Percentiles rank a stretch among this genome's conserved stretches.
Evolutionary conservation across 1,140 invertebrate species (phyloP).

Genomic region (Drosophila chauvacae): DNA sequence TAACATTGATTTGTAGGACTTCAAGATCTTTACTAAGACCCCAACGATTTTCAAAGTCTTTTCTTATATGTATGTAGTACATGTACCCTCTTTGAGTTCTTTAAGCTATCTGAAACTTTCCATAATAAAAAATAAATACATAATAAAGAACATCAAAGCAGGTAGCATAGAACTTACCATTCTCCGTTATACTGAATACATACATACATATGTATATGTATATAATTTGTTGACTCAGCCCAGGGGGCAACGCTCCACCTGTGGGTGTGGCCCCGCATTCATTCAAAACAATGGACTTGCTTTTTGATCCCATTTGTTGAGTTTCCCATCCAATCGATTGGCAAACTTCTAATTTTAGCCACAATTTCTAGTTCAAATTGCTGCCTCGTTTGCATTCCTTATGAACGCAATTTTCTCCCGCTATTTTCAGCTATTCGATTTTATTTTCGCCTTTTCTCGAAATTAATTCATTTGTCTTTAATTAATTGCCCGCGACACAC

Average conservation of each 20-base stretch:
- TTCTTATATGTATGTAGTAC: neutral
- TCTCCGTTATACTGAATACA: neutral
- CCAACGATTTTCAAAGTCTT: neutral
- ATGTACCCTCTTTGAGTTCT: neutral
- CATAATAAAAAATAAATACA: neutral
- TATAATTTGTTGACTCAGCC: neutral
- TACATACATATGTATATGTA: too few species aligned
- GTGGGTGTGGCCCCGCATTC: constrained; percentile 36
- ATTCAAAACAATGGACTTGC: constrained; percentile 26
- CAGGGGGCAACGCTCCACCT: constrained; percentile 18
- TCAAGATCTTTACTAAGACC: neutral
- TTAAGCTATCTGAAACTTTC: too few species aligned
- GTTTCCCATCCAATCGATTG: constrained; percentile 49
- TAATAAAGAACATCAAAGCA: neutral
- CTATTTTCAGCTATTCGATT: constrained; percentile 31
- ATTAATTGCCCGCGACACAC: constrained; percentile 71
- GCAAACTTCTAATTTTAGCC: constrained; percentile 64
- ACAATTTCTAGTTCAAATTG: constrained; percentile 74
- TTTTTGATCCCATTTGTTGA: constrained; percentile 37
- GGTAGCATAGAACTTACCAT: neutral
- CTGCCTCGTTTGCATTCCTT: constrained; percentile 47
- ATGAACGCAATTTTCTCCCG: constrained; percentile 37
- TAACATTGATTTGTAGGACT: neutral
- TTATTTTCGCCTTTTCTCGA: constrained; percentile 30
- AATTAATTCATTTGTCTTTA: constrained; percentile 70